Base-by-base conservation (phyloP, 2,797 vertebrate species). In the Peromyscus eremicus region DNA sequence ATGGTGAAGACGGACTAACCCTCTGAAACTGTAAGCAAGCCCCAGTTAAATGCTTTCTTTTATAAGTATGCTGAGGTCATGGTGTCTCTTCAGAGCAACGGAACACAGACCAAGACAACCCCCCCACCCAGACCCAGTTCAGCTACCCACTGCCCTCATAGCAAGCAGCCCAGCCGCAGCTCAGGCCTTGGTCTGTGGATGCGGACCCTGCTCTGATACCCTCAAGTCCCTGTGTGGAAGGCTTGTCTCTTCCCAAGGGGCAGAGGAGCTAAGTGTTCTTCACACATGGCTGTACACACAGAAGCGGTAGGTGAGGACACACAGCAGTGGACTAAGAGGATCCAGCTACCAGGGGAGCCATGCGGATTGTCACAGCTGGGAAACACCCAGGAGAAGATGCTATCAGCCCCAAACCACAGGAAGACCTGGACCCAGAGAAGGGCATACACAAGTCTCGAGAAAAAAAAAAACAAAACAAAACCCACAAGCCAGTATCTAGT, bases 211-310 rank as follows among this genome's bases (percentile, higher is more conserved):
- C 93, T 95, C 82, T 97, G 98, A 97, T 97, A 88, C 97, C 60
- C n/a, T 40, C 0, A 29, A 84, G 89, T 84, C 32, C 95, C 85
- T 97, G 96, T 55, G 96, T 97, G 98, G 97, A 43, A 75, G 73
- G 92, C 97, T 73, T 64, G 32, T 37, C 98, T 98, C 97, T 96
- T 98, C 96, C 92, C 83, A 11, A 62, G 64, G 68, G 34, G 52
- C 76, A 9, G 0, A 3, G 66, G 49, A 92, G 80, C 79, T 88
- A 87, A 81, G 6, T 73, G 80, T 46, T 46, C 34, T 57, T 32
- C 88, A 94, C 76, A 93, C 97, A 87, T 89, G 83, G 97, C 97
- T 98, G 66, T 79, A 87, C 97, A 97, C 94, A 97, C 94, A 98
- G 98, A 97, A 91, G 95, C 88, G 57, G 55, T 11, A 52, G 66